Evolutionary conservation across 2,113 vertebrate genomes (phyloP).

Genomic region (Pomatorhinus ruficollis): DNA sequence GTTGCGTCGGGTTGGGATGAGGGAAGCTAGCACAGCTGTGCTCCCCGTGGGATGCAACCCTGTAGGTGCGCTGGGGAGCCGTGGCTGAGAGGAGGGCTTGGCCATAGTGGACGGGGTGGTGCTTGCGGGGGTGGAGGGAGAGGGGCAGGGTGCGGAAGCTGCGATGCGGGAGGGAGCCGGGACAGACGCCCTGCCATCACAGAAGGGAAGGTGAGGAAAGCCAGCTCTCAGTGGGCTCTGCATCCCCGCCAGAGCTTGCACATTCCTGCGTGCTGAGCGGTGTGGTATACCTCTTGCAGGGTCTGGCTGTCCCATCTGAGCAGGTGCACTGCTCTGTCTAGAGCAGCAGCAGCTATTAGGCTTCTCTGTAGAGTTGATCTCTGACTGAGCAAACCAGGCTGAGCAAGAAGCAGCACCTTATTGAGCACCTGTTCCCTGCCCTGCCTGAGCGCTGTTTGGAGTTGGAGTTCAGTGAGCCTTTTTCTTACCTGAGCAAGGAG

Average conservation of each 20-base stretch:
- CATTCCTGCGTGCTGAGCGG: accelerated
- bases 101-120: accelerated
- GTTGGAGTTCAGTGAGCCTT: neutral
- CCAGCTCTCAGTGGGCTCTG: neutral
- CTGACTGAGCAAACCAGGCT: neutral
- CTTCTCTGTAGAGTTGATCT: neutral
- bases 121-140: neutral
- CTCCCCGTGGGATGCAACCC: neutral
- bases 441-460: neutral
- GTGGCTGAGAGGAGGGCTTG: neutral
- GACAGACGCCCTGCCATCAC: neutral
- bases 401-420: neutral
- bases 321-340: neutral
- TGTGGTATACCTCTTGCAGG: neutral
- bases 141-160: neutral
- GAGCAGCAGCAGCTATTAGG: neutral
- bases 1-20: accelerated
- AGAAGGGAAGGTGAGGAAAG: neutral
- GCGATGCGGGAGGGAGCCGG: neutral
- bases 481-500: neutral
- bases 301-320: neutral
- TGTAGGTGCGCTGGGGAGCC: neutral
- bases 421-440: neutral
- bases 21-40: neutral
- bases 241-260: neutral